Evolutionary conservation across 2,888 invertebrate species (phyloP).

Genomic region (Oegoconia quadripuncta): DNA sequence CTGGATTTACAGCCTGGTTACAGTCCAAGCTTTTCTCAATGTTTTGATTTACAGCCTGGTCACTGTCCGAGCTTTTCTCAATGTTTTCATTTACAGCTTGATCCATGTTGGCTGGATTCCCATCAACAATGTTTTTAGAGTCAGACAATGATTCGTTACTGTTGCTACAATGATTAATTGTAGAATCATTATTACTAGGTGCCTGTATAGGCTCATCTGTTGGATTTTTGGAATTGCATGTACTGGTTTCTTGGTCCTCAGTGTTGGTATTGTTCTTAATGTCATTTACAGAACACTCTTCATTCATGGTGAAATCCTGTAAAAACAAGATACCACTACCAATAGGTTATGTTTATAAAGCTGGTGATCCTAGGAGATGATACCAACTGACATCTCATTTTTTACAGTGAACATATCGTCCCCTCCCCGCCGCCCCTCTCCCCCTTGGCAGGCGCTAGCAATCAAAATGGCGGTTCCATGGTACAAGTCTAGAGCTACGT

Average conservation of each 20-base stretch:
- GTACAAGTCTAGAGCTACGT: slow-evolving; percentile 58
- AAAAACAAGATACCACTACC: slow-evolving; percentile 38
- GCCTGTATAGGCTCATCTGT: too few relatives aligned
- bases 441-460: slow-evolving; percentile 65
- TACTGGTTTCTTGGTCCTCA: too few relatives aligned
- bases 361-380: slow-evolving; percentile 39
- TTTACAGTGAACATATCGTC: slow-evolving; percentile 47
- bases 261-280: too few relatives aligned
- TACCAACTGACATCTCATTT: slow-evolving; percentile 55
- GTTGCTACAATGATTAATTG: too few relatives aligned
- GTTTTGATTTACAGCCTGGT: slow-evolving; percentile 24
- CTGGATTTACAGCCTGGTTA: too few relatives aligned
- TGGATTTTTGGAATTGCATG: too few relatives aligned
- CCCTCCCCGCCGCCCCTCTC: slow-evolving; percentile 46
- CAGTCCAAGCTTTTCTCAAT: too few relatives aligned
- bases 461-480: slow-evolving; percentile 74
- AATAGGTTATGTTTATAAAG: slow-evolving; percentile 45
- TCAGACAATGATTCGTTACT: too few relatives aligned
- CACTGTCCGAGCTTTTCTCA: slow-evolving; percentile 50
- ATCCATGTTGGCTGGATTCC: slow-evolving; percentile 56
- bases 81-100: slow-evolving; percentile 59
- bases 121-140: too few relatives aligned
- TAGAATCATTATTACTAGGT: too few relatives aligned
- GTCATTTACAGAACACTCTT: too few relatives aligned
- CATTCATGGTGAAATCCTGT: slow-evolving; percentile 55